Conservation (phyloP, 2,797 vertebrate genomes). For the Borostomias antarcticus region DNA sequence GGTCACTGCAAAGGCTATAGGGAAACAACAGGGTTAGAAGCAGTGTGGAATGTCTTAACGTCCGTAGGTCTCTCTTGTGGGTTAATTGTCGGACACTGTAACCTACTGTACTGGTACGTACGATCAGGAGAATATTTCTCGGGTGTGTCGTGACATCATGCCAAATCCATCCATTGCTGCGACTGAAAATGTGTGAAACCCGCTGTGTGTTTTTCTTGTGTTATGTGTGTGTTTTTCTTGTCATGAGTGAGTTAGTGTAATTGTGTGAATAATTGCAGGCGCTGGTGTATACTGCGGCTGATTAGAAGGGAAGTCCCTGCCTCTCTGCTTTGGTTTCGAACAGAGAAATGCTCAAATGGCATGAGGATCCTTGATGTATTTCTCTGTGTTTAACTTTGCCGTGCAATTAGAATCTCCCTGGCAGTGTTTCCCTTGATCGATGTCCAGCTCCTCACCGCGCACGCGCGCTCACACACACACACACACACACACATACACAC, state of each 20-base stretch:
- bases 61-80: constrained; percentile 41
- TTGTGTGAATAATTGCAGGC: constrained; percentile 76
- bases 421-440: constrained; percentile 54
- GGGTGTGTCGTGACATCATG: constrained; percentile 64
- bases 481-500: constrained; percentile 17
- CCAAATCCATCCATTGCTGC: constrained; percentile 61
- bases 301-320: constrained; percentile 69
- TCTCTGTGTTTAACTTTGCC: constrained; percentile 69
- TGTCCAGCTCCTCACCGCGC: constrained; percentile 60
- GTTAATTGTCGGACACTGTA: constrained; percentile 38
- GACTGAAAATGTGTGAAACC: constrained; percentile 59
- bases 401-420: constrained; percentile 72
- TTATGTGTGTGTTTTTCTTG: constrained; percentile 77
- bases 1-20: constrained; percentile 2
- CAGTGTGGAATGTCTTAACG: not conserved
- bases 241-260: constrained; percentile 76
- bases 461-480: constrained; percentile 33
- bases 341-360: constrained; percentile 59
- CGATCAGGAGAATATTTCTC: constrained; percentile 49
- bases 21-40: constrained; percentile 19
- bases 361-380: constrained; percentile 65
- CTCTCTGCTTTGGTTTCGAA: constrained; percentile 44
- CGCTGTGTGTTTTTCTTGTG: constrained; percentile 64
- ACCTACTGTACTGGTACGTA: constrained; percentile 51
- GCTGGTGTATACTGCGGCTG: constrained; percentile 59